phyloP scores from a whole-genome alignment of 2,797 vertebrate genomes.

The Hapalemur alaotrensis region DNA sequence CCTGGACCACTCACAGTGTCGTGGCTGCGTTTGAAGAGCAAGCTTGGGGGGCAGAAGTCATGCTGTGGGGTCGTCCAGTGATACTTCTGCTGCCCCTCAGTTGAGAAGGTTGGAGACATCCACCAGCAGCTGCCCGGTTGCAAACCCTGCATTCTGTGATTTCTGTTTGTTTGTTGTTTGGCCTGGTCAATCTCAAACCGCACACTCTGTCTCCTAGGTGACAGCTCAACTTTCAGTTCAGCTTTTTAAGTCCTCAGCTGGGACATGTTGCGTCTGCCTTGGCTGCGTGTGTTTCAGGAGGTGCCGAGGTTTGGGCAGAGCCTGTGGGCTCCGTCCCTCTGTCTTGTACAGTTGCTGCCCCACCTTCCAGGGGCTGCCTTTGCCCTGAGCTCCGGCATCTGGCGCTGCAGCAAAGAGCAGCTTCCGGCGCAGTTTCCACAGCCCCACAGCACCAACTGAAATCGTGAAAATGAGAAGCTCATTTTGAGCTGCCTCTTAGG shows the following conservation, averaged over 20 bases:
- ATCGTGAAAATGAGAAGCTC: background rate
- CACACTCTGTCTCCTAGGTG: background rate
- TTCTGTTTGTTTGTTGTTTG: too few species aligned
- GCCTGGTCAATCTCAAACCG: background rate
- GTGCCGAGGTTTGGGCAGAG: background rate
- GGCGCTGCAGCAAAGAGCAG: background rate
- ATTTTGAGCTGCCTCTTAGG: background rate
- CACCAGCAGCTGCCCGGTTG: too few species aligned
- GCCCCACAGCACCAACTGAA: background rate
- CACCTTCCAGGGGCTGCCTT: background rate
- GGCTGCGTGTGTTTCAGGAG: background rate
- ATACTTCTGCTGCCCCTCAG: background rate
- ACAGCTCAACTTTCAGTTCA: too few species aligned
- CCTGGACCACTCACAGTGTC: accelerated
- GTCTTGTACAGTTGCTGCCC: too few species aligned
- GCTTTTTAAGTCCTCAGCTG: background rate
- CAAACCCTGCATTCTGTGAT: background rate
- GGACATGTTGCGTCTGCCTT: too few species aligned
- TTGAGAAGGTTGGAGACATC: background rate
- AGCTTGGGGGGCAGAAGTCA: background rate
- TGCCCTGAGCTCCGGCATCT: background rate
- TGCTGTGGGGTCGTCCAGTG: too few species aligned
- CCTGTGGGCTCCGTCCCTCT: background rate
- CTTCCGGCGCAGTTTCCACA: background rate
- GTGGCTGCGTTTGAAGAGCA: background rate